Percentiles rank a stretch among this genome's conserved stretches.
Conservation (phyloP, 2,888 invertebrate genomes). For the Coleophora deauratella region DNA sequence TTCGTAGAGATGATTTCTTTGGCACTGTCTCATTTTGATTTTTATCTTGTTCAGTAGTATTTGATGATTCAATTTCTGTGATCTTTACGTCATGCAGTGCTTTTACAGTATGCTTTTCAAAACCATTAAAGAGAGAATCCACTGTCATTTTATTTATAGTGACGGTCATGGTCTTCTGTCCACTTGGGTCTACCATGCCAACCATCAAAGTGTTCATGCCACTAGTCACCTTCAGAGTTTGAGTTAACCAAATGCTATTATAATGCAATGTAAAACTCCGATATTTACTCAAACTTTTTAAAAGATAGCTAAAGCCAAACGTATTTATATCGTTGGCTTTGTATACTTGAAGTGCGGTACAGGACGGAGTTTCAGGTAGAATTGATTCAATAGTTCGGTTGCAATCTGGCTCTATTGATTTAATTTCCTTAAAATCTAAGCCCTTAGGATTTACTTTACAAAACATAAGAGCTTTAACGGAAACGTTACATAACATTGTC, state of each 20-base stretch:
- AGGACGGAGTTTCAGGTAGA: constrained; percentile 6
- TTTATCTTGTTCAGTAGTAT: neutral
- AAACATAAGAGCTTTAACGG: constrained; percentile 9
- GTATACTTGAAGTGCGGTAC: constrained; percentile 26
- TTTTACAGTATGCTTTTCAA: constrained; percentile 1
- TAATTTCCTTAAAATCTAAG: neutral
- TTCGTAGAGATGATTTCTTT: neutral
- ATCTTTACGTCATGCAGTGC: neutral
- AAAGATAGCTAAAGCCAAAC: neutral
- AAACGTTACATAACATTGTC: constrained; percentile 14
- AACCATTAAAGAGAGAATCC: constrained; percentile 6
- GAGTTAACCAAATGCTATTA: neutral
- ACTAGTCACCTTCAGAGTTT: constrained; percentile 2
- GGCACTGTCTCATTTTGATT: neutral
- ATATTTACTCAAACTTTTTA: constrained; percentile 3
- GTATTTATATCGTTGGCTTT: neutral
- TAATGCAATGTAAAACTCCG: constrained; percentile 1
- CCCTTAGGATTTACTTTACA: neutral
- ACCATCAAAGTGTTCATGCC: constrained; percentile 5
- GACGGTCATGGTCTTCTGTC: neutral
- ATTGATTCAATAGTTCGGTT: neutral
- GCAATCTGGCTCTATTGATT: neutral
- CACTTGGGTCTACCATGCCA: constrained; percentile 1
- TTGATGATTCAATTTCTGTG: neutral
- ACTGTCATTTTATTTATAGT: constrained; percentile 6